Conservation (phyloP, 2,888 invertebrate species). For the Galerucella pusilla region DNA sequence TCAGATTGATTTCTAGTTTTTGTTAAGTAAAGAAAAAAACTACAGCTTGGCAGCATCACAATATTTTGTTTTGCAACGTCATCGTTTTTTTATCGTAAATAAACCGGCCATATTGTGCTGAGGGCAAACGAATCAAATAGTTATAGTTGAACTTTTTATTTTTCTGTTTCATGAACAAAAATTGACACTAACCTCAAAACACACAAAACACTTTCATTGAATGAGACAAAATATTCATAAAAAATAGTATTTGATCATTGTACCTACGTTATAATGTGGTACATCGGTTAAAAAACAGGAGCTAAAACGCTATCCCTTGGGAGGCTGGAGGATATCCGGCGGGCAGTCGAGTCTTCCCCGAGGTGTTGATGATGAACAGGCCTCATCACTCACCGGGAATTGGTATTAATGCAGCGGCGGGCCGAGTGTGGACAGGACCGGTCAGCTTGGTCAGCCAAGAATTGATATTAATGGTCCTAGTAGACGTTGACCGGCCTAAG, state of each 20-base stretch:
- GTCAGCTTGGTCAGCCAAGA: conserved; percentile 60
- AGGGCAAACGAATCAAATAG: too few species aligned
- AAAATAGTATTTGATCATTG: not conserved
- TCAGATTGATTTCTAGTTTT: too few species aligned
- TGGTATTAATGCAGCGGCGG: conserved; percentile 66
- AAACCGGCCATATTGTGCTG: too few species aligned
- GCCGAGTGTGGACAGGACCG: conserved; percentile 59
- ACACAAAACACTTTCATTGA: not conserved
- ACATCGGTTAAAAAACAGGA: conserved; percentile 14
- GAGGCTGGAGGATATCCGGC: conserved; percentile 59
- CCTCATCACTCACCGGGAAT: conserved; percentile 65
- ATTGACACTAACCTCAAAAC: too few species aligned
- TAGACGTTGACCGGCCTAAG: conserved; percentile 58
- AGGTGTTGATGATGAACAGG: conserved; percentile 65
- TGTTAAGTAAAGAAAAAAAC: too few species aligned
- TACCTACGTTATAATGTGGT: not conserved
- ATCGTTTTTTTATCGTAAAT: too few species aligned
- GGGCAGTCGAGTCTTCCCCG: conserved; percentile 56
- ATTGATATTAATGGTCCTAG: conserved; percentile 65
- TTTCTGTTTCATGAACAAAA: too few species aligned
- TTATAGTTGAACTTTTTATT: too few species aligned
- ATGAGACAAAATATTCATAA: too few species aligned
- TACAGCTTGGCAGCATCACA: too few species aligned
- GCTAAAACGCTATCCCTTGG: conserved; percentile 49
- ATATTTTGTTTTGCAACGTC: too few species aligned